phyloP scores from a whole-genome alignment of 2,888 invertebrate genomes.

The Troilus luridus region DNA sequence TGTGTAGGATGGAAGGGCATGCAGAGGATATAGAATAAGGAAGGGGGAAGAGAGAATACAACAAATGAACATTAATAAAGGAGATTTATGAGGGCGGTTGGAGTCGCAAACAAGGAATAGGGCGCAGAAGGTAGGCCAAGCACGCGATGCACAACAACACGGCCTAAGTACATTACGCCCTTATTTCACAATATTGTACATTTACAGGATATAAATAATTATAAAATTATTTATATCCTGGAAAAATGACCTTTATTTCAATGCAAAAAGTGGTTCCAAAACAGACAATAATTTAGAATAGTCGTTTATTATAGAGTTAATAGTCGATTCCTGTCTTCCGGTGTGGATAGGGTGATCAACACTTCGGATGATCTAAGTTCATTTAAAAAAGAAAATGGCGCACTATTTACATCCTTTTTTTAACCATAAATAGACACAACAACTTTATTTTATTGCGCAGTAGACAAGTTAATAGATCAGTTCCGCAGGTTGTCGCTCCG shows the following conservation, averaged over 20 bases:
- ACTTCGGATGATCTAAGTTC: too few species aligned
- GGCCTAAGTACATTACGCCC: not conserved
- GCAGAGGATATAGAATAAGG: not conserved
- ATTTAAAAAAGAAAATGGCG: too few species aligned
- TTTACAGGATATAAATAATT: not conserved
- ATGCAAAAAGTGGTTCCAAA: too few species aligned
- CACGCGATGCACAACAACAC: slow-evolving; percentile 24
- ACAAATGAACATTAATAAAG: slow-evolving; percentile 3
- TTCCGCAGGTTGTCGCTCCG: too few species aligned
- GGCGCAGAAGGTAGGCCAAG: not conserved
- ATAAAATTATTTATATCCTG: not conserved
- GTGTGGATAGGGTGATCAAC: too few species aligned
- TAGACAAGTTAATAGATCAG: too few species aligned
- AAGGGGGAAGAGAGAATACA: not conserved
- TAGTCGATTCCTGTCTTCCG: too few species aligned
- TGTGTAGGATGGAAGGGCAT: not conserved
- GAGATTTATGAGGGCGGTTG: not conserved
- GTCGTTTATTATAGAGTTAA: too few species aligned
- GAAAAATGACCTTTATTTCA: not conserved
- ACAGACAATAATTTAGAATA: too few species aligned
- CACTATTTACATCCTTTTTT: too few species aligned
- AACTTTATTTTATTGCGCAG: too few species aligned
- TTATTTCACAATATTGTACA: not conserved
- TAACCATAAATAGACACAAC: too few species aligned
- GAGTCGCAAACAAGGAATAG: not conserved